Evolutionary conservation across 2,888 invertebrate species (phyloP).

Genomic region (Exephanes ischioxanthus): DNA sequence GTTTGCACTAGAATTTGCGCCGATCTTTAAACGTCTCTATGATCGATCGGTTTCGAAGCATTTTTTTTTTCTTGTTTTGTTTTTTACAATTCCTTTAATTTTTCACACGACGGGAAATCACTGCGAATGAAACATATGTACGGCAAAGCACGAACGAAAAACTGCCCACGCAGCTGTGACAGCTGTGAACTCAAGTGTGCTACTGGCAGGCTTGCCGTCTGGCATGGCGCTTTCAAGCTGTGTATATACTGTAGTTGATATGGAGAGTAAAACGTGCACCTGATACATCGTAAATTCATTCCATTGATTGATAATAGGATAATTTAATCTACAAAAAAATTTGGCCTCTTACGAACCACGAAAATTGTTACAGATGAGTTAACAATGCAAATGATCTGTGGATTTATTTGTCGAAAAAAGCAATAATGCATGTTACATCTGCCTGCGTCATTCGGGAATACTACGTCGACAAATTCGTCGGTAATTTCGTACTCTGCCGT

Average conservation of each 20-base stretch:
- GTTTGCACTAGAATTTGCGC: constrained; percentile 1
- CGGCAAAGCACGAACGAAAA: constrained; percentile 18
- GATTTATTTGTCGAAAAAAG: background rate
- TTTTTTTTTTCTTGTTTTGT: constrained; percentile 21
- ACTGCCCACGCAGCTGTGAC: constrained; percentile 14
- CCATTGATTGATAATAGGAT: background rate
- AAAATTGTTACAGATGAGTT: background rate
- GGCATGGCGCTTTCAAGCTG: background rate
- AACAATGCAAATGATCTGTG: background rate
- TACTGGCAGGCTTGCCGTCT: background rate
- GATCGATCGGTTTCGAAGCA: constrained; percentile 4
- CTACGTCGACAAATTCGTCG: background rate
- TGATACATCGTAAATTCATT: background rate
- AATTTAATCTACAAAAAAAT: background rate
- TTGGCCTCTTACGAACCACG: background rate
- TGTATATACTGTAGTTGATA: background rate
- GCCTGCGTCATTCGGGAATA: background rate
- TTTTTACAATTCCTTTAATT: background rate
- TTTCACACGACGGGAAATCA: constrained; percentile 1
- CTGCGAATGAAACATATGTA: constrained; percentile 31
- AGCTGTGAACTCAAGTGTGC: constrained; percentile 26
- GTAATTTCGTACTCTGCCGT: background rate
- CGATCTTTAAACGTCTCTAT: constrained; percentile 29
- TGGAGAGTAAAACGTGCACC: background rate
- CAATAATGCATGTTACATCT: background rate